phyloP scores from a whole-genome alignment of 2,888 invertebrate genomes.

The Scotopteryx bipunctaria region DNA sequence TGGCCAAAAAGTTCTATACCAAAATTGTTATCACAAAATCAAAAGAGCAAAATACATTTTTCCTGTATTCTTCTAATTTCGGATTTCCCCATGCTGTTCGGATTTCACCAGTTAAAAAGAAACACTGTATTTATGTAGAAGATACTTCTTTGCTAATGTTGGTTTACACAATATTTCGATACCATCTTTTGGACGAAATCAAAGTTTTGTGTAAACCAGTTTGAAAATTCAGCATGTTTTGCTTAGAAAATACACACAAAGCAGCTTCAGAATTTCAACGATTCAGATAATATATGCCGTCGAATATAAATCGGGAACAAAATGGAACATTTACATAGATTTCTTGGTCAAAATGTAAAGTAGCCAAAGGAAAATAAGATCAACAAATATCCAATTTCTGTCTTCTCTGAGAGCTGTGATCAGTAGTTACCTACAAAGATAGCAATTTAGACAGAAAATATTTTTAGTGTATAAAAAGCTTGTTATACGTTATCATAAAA shows the following conservation, averaged over 20 bases:
- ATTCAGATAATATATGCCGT: conserved; percentile 50
- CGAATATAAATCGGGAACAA: conserved; percentile 59
- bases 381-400: conserved; percentile 16
- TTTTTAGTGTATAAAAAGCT: neutral
- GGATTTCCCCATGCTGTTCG: neutral
- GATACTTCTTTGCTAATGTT: no score
- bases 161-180: no score
- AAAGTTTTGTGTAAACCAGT: neutral
- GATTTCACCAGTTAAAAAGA: neutral
- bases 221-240: neutral
- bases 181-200: no score
- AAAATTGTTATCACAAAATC: no score
- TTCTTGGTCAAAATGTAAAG: conserved; percentile 57
- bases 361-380: conserved; percentile 35
- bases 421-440: neutral
- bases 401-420: conserved; percentile 2
- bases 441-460: neutral
- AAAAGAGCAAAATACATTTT: no score
- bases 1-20: no score
- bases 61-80: no score
- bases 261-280: conserved; percentile 43
- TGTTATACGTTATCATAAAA: no score
- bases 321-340: conserved; percentile 56
- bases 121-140: no score
- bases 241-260: conserved; percentile 32